Base-by-base conservation (phyloP, 2,113 vertebrate species). In the Barbus barbus region DNA sequence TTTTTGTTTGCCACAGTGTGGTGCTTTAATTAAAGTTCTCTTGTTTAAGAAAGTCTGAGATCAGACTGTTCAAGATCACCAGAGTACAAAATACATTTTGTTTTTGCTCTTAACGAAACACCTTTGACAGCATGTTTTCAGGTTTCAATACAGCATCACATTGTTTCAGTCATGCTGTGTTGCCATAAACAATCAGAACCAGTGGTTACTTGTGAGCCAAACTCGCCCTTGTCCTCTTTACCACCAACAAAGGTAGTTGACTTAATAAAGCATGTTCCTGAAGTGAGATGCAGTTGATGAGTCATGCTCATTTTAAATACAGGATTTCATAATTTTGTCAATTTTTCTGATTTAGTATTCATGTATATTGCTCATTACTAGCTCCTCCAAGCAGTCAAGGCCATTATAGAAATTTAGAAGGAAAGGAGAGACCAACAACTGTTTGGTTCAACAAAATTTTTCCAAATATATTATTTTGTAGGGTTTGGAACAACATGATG, bases 31-130 rank as follows among this genome's bases (percentile, higher is more conserved):
- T 63, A 86, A 82, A 33, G 48, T n/a, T 33, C 8, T 51, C 9
- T 56, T 71, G 18, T 38, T 69, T 41, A 75, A 83, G 20, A 58
- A 81, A 41, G n/a, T 51, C 71, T 53, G 3, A 69, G 33, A 44
- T 26, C 14, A 38, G 48, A 41, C 41, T 56, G 31, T 14, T 56
- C 11, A 75, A 18, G 33, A 69, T 38, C 31, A n/a, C 11, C 16
- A 18, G 5, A 26, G 31, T 38, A 16, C 41, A 31, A 78, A 85
- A 13, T 41, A 16, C 22, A 12, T 76, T 22, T 65, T 14, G 60
- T 41, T 75, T 85, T 44, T 53, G 18, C 24, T 81, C 56, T 51
- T 85, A 74, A 65, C 31, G 6, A 85, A 77, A 78, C 20, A 26
- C 22, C 13, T 78, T 60, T 78, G 53, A n/a, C 53, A 26, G 12